Percentiles rank a stretch among this genome's conserved stretches.
Evolutionary conservation across 2,888 invertebrate genomes (phyloP).

Genomic region (Ctena decussata): DNA sequence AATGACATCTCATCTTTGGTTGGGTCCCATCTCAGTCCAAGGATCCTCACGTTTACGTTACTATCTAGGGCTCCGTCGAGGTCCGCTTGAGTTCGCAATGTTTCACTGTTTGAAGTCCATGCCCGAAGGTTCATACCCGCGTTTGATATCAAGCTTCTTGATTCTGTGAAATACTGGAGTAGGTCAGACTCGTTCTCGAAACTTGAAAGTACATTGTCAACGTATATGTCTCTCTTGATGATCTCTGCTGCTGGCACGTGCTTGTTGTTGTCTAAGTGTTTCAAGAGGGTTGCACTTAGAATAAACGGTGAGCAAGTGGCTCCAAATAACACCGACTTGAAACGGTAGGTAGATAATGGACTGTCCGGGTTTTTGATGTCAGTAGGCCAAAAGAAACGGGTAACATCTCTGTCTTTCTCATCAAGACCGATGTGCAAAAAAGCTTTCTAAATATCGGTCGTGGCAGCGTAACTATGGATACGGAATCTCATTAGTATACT

Average conservation of each 20-base stretch:
- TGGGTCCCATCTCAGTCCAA: conserved; percentile 52
- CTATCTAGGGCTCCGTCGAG: conserved; percentile 17
- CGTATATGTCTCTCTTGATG: conserved; percentile 36
- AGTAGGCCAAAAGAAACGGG: conserved; percentile 58
- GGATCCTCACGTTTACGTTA: conserved; percentile 17
- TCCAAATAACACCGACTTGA: conserved; percentile 30
- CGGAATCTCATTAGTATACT: conserved; percentile 51
- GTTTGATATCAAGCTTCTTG: conserved; percentile 21
- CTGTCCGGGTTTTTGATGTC: conserved; percentile 35
- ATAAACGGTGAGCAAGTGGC: conserved; percentile 38
- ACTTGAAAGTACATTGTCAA: conserved; percentile 51
- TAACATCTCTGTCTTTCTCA: conserved; percentile 48
- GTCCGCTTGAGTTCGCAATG: background rate
- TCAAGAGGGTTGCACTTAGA: conserved; percentile 34
- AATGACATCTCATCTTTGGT: conserved; percentile 29
- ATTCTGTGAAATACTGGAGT: conserved; percentile 14
- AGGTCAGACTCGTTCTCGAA: conserved; percentile 13
- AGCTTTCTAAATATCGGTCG: conserved; percentile 54
- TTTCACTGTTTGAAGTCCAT: background rate
- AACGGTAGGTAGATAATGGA: conserved; percentile 35
- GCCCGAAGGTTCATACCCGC: background rate
- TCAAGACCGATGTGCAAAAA: conserved; percentile 50
- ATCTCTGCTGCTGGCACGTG: background rate
- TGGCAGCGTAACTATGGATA: conserved; percentile 36
- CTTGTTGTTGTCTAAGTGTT: conserved; percentile 19